Percentiles rank a stretch among this genome's conserved stretches.
Conservation (phyloP, 2,113 vertebrate genomes). For the Propithecus coquereli region DNA sequence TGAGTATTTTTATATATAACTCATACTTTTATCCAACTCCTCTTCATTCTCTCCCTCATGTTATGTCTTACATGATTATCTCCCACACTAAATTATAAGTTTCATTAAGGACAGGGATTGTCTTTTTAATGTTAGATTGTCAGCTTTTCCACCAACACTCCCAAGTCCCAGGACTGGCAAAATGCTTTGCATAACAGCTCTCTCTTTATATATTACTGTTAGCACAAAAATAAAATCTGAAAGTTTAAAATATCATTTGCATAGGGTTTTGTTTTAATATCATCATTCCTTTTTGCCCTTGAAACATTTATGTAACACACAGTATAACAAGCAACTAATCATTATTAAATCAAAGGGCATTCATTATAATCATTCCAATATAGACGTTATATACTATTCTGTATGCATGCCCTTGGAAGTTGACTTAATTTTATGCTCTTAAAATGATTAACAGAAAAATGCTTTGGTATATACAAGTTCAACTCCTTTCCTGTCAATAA, state of each 20-base stretch:
- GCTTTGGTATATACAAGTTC: background rate
- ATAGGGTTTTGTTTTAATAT: slow-evolving; percentile 10
- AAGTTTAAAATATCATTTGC: slow-evolving; percentile 12
- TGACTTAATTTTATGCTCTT: slow-evolving; percentile 52
- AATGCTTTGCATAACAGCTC: background rate
- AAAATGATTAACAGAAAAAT: slow-evolving; percentile 40
- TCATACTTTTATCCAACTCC: slow-evolving; percentile 27
- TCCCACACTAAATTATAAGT: slow-evolving; percentile 51
- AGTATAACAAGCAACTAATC: background rate
- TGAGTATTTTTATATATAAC: slow-evolving; percentile 26
- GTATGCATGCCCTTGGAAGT: background rate
- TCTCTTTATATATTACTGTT: slow-evolving; percentile 16
- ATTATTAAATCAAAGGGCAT: slow-evolving; percentile 30
- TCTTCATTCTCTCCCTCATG: slow-evolving; percentile 43
- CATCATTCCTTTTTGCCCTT: background rate
- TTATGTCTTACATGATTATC: slow-evolving; percentile 22
- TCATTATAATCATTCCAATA: slow-evolving; percentile 17
- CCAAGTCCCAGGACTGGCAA: background rate
- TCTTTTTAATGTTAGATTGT: slow-evolving; percentile 48
- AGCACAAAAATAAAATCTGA: slow-evolving; percentile 40
- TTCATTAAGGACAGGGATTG: slow-evolving; percentile 43
- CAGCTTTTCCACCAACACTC: background rate
- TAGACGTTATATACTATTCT: background rate
- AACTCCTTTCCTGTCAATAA: background rate
- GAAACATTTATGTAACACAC: slow-evolving; percentile 29